A percentile compares a stretch with the other conserved stretches of the same genome.
phyloP scores from a whole-genome alignment of 1,140 invertebrate species.

The Stegodyphus dumicola region DNA sequence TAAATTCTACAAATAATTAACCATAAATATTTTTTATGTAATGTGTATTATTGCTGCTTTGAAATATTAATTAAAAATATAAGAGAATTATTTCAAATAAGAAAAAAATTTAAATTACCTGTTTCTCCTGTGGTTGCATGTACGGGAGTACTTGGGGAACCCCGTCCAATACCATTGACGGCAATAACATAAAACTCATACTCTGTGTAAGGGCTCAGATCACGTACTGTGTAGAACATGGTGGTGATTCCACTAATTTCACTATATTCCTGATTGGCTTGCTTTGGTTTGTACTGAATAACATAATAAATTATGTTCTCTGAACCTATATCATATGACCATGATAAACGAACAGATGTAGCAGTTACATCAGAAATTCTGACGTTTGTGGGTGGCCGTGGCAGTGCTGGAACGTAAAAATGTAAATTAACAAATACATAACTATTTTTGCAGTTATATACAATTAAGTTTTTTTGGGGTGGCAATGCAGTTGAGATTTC shows the following conservation, averaged over 20 bases:
- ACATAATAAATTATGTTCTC: slow-evolving; percentile 92
- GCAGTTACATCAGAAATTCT: slow-evolving; percentile 91
- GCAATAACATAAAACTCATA: slow-evolving; percentile 97
- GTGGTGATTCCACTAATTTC: slow-evolving; percentile 93
- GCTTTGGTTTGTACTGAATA: slow-evolving; percentile 94
- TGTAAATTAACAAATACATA: not conserved
- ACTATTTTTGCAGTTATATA: no score
- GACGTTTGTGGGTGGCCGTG: slow-evolving; percentile 89
- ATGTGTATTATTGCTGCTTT: no score
- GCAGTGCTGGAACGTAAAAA: slow-evolving; percentile 74
- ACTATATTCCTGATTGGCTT: slow-evolving; percentile 69
- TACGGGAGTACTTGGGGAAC: slow-evolving; percentile 84
- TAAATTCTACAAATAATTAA: no score
- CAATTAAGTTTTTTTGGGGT: no score
- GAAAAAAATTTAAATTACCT: slow-evolving; percentile 77
- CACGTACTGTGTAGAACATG: slow-evolving; percentile 89
- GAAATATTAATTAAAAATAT: no score
- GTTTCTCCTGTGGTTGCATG: slow-evolving; percentile 92
- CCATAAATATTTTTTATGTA: no score
- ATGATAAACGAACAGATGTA: slow-evolving; percentile 88
- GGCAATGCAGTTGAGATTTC: no score
- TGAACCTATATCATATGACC: slow-evolving; percentile 83
- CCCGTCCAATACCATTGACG: slow-evolving; percentile 91
- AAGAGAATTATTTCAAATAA: no score
- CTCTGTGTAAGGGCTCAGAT: slow-evolving; percentile 91